Base-by-base conservation (phyloP, 2,888 invertebrate genomes). In the Crioceris asparagi region DNA sequence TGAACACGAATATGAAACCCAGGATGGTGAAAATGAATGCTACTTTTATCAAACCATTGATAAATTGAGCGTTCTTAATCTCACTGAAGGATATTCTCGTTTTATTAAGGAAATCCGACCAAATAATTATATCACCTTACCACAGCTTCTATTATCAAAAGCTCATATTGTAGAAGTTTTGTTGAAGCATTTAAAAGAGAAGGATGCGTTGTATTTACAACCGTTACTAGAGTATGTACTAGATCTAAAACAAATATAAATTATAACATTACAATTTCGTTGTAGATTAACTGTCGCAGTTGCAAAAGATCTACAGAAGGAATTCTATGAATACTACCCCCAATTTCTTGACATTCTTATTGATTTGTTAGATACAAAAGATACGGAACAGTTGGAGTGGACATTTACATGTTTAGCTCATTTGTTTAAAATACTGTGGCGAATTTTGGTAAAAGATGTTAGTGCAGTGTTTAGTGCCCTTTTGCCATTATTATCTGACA, bases 1-100 rank as follows among this genome's bases (percentile, higher is more conserved):
- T 33, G 76, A 77, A 17, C 85, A 87, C 62, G 75, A 73, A 46
- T 79, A 88, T 60, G 77, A 83, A 51, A 56, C 65, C 37, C 72
- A 76, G 46, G 70, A 77, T 5, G 80, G 79, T 48, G 79, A 79
- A 35, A 67, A 72, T 34, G 78, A 79, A 54, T 86, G 90, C 0
- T 80, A 79, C 59, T 92, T 96, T 60, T 72, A 78, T 51, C 76
- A 87, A 60, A 76, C 86, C 0, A 61, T 93, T 15, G 76, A 79
- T 45, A 93, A 93, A 70, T 96, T 93, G 92, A 77, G 77, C 55
- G 83, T 81, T 2, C 71, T 93, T 15, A 93, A 94, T 65, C 71
- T 88, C 44, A 84, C 90, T 0, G 78, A 86, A 50, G 80, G 83
- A 55, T 93, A 82, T 61, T 74, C 77, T 31, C 70, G 73, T 35